Evolutionary conservation across 2,797 vertebrate species (phyloP), one percentile per base, ranked within the genome.

Genomic region (Poecilia picta): DNA sequence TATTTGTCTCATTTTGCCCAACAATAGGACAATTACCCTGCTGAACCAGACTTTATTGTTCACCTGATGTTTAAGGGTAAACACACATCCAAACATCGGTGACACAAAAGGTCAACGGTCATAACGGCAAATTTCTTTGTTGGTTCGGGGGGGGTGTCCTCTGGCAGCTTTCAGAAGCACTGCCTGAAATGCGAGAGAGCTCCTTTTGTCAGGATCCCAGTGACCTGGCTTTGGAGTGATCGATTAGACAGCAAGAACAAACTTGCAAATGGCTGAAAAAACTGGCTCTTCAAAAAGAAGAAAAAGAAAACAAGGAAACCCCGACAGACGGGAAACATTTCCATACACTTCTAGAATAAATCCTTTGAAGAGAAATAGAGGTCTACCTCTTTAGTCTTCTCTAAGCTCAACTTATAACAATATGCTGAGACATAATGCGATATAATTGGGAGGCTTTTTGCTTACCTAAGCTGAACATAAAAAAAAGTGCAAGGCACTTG

Each of bases 381-480:
- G 70, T 41, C 66, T 78, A 57, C 72, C 41, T 53, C 66, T 74
- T 59, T 41, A 39, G 51, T 77, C 77, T 78, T 83, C 46, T 45
- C 70, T 0, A 41, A 79, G 75, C 85, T 81, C 13, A 76, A 78
- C 81, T 84, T 79, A 88, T 91, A 79, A 77, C 47, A 75, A 85
- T 85, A 85, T 72, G 66, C 79, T 85, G 78, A 49, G 57, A 88
- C 81, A 91, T 93, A 87, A 92, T 89, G 75, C 82, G 87, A 85
- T 89, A 59, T 89, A 90, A 93, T 89, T 88, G 77, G 84, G 74
- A 51, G 79, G 82, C 72, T 81, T 89, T 91, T 87, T 87, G 74
- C 87, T 90, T 86, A 84, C 85, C 74, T 66, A 57, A 84, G 84
- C 80, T 59, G 66, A 70, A 55, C 28, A 36, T 53, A 87, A 78